These are phyloP conservation scores for Lipotes vexillifer DNA, from an alignment of 2,113 vertebrate species.

Conservation along the genomic window DNA sequence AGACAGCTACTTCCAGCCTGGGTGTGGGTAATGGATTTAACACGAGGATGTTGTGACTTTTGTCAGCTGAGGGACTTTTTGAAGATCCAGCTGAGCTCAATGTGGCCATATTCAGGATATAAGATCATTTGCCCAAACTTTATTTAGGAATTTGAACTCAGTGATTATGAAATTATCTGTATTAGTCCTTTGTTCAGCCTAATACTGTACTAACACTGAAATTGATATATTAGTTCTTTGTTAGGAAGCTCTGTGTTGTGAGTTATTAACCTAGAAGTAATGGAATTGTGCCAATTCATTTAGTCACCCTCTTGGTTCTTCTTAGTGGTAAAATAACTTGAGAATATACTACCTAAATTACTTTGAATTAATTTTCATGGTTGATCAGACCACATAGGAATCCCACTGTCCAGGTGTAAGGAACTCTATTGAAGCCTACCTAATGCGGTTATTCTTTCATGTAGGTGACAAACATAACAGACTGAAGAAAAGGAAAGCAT, in stretches of 20 bases:
- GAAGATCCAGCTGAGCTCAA: background rate
- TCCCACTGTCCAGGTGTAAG: background rate
- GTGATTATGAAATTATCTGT: background rate
- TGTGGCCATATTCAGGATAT: background rate
- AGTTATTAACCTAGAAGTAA: constrained; percentile 25
- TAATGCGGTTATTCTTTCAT: background rate
- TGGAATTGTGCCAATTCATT: background rate
- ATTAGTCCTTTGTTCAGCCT: background rate
- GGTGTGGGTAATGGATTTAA: background rate
- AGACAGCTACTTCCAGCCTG: background rate
- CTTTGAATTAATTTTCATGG: constrained; percentile 12
- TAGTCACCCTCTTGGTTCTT: background rate
- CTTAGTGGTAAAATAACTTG: constrained; percentile 9
- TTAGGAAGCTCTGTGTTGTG: background rate
- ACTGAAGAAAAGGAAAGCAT: background rate
- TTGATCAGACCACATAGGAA: background rate
- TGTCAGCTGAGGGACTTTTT: background rate
- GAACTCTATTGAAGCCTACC: background rate
- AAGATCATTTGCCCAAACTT: constrained; percentile 1
- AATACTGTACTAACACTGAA: background rate
- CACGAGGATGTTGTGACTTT: background rate
- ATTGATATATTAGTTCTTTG: background rate
- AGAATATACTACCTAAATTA: background rate
- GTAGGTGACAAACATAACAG: background rate
- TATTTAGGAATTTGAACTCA: constrained; percentile 11